Percentiles rank a stretch among this genome's conserved stretches.
phyloP scores from a whole-genome alignment of 2,888 invertebrate genomes.

The Pterostichus niger region DNA sequence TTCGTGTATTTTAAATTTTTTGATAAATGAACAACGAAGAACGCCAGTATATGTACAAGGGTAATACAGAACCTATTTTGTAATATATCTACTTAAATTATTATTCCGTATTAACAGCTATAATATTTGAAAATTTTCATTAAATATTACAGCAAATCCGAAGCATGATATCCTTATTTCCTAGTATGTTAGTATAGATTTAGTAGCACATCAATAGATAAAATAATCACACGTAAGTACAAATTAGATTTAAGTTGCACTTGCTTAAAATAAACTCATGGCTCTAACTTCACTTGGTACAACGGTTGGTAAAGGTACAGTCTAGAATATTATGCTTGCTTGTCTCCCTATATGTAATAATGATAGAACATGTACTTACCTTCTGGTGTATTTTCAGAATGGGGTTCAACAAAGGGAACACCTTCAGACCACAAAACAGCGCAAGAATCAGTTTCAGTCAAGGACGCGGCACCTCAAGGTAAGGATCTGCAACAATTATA shows the following conservation, averaged over 20 bases:
- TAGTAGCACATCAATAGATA: slow-evolving; percentile 3
- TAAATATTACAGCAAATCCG: background rate
- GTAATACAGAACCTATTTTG: too few species aligned
- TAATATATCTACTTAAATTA: too few species aligned
- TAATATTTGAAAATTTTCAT: background rate
- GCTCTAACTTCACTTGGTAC: background rate
- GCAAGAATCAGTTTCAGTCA: slow-evolving; percentile 68
- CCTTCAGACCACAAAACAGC: slow-evolving; percentile 69
- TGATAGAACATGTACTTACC: slow-evolving; percentile 27
- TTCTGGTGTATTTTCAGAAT: slow-evolving; percentile 73
- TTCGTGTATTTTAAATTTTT: too few species aligned
- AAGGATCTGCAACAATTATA: slow-evolving; percentile 69
- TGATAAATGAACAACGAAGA: too few species aligned
- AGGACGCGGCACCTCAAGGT: slow-evolving; percentile 75
- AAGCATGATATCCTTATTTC: slow-evolving; percentile 1
- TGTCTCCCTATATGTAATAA: background rate
- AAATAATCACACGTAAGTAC: slow-evolving; percentile 28
- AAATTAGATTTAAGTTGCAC: slow-evolving; percentile 11
- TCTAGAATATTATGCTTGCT: slow-evolving; percentile 22
- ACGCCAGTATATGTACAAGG: too few species aligned
- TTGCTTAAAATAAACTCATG: slow-evolving; percentile 22
- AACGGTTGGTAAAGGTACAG: slow-evolving; percentile 29
- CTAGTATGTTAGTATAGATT: slow-evolving; percentile 1
- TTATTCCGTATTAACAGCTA: background rate
- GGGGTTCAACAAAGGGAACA: slow-evolving; percentile 73